Conservation (phyloP, 2,113 vertebrate species). For the Bettongia penicillata region DNA sequence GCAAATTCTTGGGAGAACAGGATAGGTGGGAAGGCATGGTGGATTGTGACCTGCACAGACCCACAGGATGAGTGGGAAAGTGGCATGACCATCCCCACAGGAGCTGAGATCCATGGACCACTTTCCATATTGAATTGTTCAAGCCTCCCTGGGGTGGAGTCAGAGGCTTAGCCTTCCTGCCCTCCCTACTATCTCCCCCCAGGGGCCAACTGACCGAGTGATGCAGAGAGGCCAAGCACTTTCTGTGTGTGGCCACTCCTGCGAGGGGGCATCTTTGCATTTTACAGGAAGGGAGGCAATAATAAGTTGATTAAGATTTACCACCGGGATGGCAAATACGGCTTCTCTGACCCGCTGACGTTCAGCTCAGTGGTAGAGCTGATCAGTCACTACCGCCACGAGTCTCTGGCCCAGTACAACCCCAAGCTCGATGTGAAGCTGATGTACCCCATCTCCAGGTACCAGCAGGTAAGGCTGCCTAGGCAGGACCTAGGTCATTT, state of each 20-base stretch:
- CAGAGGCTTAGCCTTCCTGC: too few relatives aligned
- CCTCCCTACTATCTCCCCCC: neutral
- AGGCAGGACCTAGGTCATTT: neutral
- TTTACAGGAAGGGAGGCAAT: slow-evolving; percentile 95
- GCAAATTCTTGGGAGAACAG: too few relatives aligned
- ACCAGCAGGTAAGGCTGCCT: slow-evolving; percentile 89
- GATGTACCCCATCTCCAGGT: slow-evolving; percentile 92
- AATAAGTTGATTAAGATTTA: slow-evolving; percentile 98
- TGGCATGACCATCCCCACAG: neutral
- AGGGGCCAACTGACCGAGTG: neutral
- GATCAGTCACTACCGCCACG: slow-evolving; percentile 95
- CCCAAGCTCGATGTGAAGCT: slow-evolving; percentile 95
- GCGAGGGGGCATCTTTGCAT: slow-evolving; percentile 11
- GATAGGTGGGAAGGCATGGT: neutral
- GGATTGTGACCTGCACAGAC: too few relatives aligned
- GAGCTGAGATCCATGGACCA: neutral
- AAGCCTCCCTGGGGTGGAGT: neutral
- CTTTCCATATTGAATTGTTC: neutral
- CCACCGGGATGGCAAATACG: slow-evolving; percentile 94
- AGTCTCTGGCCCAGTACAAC: slow-evolving; percentile 97
- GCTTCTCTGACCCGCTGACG: slow-evolving; percentile 96
- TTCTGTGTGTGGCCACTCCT: too few relatives aligned
- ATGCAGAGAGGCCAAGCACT: neutral
- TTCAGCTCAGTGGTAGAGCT: slow-evolving; percentile 96
- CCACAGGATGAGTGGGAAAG: neutral